Evolutionary conservation across 2,113 vertebrate genomes (phyloP).

Genomic region (Tragelaphus strepsiceros): DNA sequence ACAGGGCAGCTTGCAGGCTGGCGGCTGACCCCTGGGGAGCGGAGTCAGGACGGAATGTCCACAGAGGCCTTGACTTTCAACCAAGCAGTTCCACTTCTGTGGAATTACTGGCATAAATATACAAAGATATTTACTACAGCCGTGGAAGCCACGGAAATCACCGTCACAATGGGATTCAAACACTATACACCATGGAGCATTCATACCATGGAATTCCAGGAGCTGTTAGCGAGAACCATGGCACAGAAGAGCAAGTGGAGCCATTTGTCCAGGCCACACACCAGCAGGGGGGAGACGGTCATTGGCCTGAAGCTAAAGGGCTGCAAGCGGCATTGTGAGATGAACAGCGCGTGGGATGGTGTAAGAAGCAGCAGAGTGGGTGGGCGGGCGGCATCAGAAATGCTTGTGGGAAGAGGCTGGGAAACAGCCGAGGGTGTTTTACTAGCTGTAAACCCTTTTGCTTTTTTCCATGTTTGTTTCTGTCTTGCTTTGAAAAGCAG

Average conservation of each 20-base stretch:
- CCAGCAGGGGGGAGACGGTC: fast-evolving
- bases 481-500: not conserved
- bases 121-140: not conserved
- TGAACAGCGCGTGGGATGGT: fast-evolving
- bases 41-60: not conserved
- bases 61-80: not conserved
- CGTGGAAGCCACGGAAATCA: not conserved
- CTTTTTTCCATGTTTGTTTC: not conserved
- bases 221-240: not conserved
- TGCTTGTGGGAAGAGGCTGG: not conserved
- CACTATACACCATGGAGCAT: fast-evolving
- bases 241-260: fast-evolving
- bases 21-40: not conserved
- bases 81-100: not conserved
- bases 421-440: not conserved
- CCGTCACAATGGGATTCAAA: not conserved
- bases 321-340: not conserved
- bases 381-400: fast-evolving
- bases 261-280: not conserved
- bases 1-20: not conserved
- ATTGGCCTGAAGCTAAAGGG: fast-evolving
- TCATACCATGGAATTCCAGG: not conserved
- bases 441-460: not conserved
- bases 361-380: fast-evolving
- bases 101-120: not conserved